Conservation (phyloP, 2,888 invertebrate genomes). For the Ferdinandea cuprea region DNA sequence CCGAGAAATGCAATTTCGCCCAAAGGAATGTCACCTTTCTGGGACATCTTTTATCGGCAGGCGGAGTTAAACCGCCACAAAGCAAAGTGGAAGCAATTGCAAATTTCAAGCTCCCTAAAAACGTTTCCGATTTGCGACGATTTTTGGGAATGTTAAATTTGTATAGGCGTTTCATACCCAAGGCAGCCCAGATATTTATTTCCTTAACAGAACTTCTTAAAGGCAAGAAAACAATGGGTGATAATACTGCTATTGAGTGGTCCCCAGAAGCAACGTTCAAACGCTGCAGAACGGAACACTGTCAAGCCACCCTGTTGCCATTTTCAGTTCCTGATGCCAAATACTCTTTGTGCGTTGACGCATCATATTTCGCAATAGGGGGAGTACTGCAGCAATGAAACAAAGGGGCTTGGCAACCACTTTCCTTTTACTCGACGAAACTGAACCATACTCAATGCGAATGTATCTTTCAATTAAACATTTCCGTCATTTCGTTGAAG, state of each 20-base stretch:
- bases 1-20: constrained; percentile 55
- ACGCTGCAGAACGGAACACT: not conserved
- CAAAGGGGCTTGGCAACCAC: constrained; percentile 26
- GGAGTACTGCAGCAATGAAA: not conserved
- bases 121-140: constrained; percentile 60
- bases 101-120: constrained; percentile 45
- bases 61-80: constrained; percentile 57
- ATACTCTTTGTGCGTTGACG: not conserved
- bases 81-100: constrained; percentile 55
- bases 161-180: constrained; percentile 42
- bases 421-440: constrained; percentile 76
- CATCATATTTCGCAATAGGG: not conserved
- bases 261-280: not conserved
- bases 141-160: constrained; percentile 67
- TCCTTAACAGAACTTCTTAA: not conserved
- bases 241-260: not conserved
- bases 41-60: constrained; percentile 39
- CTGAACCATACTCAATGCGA: constrained; percentile 20
- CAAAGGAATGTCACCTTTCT: constrained; percentile 29
- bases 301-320: not conserved
- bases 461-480: no score
- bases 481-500: no score
- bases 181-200: not conserved
- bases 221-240: not conserved
- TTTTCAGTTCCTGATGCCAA: not conserved